Conservation (phyloP, 2,888 invertebrate species). For the Acholoe squamosa region DNA sequence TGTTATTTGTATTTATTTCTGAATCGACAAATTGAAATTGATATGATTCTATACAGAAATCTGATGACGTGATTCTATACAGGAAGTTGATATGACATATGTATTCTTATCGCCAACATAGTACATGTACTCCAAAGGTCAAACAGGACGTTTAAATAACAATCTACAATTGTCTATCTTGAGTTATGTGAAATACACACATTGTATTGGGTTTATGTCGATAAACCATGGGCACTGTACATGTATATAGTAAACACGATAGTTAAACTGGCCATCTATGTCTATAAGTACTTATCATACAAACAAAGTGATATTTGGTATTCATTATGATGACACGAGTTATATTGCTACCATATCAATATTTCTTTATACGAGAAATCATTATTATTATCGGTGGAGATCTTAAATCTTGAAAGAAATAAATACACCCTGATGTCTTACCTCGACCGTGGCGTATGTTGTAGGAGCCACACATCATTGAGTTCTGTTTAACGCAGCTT, state of each 20-base stretch:
- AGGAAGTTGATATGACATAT: neutral
- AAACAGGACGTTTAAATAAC: neutral
- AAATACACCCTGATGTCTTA: neutral
- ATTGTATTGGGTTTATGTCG: slow-evolving; percentile 14
- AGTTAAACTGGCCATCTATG: neutral
- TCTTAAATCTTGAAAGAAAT: neutral
- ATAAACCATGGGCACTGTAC: neutral
- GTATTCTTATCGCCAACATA: neutral
- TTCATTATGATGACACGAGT: slow-evolving; percentile 14
- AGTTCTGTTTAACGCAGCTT: neutral
- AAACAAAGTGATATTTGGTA: slow-evolving; percentile 39
- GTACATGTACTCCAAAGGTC: neutral
- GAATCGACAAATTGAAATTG: slow-evolving; percentile 40
- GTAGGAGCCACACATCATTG: neutral
- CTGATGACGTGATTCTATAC: slow-evolving; percentile 8
- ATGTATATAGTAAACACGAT: slow-evolving; percentile 31
- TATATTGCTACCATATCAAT: slow-evolving; percentile 9
- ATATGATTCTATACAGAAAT: neutral
- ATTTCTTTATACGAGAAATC: slow-evolving; percentile 12
- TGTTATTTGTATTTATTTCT: slow-evolving; percentile 49
- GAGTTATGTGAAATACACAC: neutral
- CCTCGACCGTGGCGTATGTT: neutral
- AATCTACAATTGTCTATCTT: neutral
- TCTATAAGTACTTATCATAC: neutral
- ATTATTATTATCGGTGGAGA: neutral